Conservation (phyloP, 2,797 vertebrate species). For the Cynopterus sphinx region DNA sequence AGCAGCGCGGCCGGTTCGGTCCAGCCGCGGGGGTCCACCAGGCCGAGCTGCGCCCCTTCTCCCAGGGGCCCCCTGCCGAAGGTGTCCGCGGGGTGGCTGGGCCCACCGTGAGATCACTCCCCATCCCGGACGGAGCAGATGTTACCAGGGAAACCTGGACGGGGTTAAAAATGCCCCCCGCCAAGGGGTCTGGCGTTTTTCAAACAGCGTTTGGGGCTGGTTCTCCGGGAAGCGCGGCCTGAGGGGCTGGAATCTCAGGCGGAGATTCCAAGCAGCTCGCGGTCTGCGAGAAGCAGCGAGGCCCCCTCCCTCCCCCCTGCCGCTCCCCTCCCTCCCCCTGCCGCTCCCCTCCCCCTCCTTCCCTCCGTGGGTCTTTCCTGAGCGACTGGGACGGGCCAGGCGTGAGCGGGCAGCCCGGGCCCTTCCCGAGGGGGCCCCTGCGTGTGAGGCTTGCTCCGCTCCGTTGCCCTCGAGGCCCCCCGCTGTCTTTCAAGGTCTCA, state of each 20-base stretch:
- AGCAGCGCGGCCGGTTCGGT: background rate
- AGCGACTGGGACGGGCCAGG: fast-evolving
- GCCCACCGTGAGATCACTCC: background rate
- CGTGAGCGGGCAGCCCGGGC: too few relatives aligned
- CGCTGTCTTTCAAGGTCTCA: background rate
- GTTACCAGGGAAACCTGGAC: background rate
- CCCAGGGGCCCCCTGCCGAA: background rate
- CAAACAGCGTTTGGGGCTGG: background rate
- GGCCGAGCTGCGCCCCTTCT: background rate
- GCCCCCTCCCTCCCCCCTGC: background rate
- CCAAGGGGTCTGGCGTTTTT: background rate
- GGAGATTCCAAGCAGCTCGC: background rate
- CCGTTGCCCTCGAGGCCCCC: background rate
- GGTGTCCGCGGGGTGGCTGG: fast-evolving
- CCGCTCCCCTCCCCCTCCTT: fast-evolving
- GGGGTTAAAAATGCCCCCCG: background rate
- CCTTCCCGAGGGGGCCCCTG: fast-evolving
- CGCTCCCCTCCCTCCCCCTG: fast-evolving
- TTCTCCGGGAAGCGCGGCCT: background rate
- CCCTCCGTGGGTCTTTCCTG: background rate
- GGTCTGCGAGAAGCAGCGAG: background rate
- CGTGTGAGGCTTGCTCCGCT: fast-evolving
- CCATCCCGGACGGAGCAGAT: background rate
- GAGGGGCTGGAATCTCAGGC: background rate
- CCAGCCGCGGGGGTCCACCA: background rate